These are phyloP conservation scores for Coendou prehensilis DNA, from an alignment of 2,797 vertebrate species.

Conservation along the genomic window DNA sequence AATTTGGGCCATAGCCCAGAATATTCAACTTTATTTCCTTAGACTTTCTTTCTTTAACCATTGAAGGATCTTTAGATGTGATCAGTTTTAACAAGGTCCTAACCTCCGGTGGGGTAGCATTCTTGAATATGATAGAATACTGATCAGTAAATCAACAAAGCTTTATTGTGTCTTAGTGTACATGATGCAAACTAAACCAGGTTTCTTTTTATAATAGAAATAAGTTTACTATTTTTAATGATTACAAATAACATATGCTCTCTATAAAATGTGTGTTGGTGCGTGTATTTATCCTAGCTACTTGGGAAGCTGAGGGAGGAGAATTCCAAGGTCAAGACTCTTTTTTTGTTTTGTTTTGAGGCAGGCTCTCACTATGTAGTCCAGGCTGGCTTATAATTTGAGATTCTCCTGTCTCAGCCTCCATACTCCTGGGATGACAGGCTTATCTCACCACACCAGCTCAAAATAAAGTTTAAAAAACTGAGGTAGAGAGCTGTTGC, in stretches of 20 bases:
- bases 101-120: neutral
- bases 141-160: neutral
- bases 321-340: neutral
- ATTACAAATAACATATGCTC: neutral
- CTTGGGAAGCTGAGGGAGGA: neutral
- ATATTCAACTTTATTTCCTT: conserved; percentile 26
- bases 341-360: neutral
- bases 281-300: neutral
- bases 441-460: neutral
- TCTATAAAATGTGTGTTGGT: neutral
- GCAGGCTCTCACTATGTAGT: neutral
- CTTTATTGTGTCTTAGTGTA: neutral
- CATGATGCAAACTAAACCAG: neutral
- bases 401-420: neutral
- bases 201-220: conserved; percentile 15
- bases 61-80: neutral
- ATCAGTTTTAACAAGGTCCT: neutral
- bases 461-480: neutral
- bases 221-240: conserved; percentile 36
- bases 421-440: neutral
- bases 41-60: conserved; percentile 22
- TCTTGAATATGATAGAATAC: neutral
- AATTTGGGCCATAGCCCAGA: neutral
- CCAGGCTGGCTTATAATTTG: neutral
- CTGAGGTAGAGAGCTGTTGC: neutral